Percentiles rank a stretch among this genome's conserved stretches.
phyloP scores from a whole-genome alignment of 2,113 vertebrate genomes.

The Pseudopodoces humilis region DNA sequence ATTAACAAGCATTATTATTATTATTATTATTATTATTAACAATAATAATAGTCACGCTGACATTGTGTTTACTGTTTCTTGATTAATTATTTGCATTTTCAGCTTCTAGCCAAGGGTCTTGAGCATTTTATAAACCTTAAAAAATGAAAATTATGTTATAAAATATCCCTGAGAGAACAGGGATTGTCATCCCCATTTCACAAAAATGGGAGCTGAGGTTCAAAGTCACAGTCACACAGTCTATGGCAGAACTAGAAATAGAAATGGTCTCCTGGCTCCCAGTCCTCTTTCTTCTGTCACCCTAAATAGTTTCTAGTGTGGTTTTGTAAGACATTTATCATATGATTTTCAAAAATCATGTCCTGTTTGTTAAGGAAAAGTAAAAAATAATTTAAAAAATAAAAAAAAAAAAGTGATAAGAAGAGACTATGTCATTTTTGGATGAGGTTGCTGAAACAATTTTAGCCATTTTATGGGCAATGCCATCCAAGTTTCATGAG shows the following conservation, averaged over 20 bases:
- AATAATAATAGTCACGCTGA: not conserved
- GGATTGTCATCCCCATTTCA: constrained; percentile 11
- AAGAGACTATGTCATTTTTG: not conserved
- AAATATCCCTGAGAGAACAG: not conserved
- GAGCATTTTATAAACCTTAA: not conserved
- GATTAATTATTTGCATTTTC: not conserved
- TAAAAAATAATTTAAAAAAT: not conserved
- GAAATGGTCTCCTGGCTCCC: constrained; percentile 61
- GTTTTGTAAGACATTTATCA: constrained; percentile 44
- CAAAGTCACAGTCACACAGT: constrained; percentile 39
- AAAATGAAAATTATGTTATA: not conserved
- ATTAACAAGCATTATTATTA: not conserved
- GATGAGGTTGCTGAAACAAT: not conserved
- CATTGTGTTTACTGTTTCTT: not conserved
- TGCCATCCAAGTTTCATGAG: constrained; percentile 10
- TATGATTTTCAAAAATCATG: constrained; percentile 8
- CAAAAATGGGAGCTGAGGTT: constrained; percentile 5
- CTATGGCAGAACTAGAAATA: constrained; percentile 57
- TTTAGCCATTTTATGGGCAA: not conserved
- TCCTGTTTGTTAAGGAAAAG: constrained; percentile 1
- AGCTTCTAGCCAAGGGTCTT: not conserved
- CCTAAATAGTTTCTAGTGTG: constrained; percentile 51
- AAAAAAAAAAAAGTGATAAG: not conserved
- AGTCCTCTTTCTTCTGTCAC: constrained; percentile 56
- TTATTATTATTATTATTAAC: not conserved